phyloP scores from a whole-genome alignment of 2,113 vertebrate species.

The Cyanoliseus patagonus region DNA sequence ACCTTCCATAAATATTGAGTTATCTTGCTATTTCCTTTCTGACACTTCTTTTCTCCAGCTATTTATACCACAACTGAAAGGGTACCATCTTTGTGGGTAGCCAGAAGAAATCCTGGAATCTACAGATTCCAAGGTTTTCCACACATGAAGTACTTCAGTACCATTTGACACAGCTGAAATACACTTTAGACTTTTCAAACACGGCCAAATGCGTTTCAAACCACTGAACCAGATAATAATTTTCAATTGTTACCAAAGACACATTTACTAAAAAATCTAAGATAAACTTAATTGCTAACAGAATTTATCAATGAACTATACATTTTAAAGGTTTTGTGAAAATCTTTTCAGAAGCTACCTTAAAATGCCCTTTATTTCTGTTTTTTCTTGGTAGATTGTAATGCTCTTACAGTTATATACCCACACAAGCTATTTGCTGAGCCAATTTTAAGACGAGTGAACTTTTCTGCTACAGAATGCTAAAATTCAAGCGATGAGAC shows the following conservation, averaged over 20 bases:
- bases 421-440: slow-evolving; percentile 32
- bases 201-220: slow-evolving; percentile 60
- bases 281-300: slow-evolving; percentile 58
- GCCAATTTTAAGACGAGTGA: slow-evolving; percentile 30
- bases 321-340: slow-evolving; percentile 61
- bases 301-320: slow-evolving; percentile 50
- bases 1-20: slow-evolving; percentile 6
- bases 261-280: slow-evolving; percentile 53
- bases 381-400: slow-evolving; percentile 7
- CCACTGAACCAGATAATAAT: slow-evolving; percentile 70
- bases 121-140: slow-evolving; percentile 11
- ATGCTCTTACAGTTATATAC: background rate
- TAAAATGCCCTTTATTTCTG: background rate
- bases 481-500: slow-evolving; percentile 30
- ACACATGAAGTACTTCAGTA: background rate
- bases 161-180: slow-evolving; percentile 20
- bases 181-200: slow-evolving; percentile 50
- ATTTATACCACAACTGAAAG: slow-evolving; percentile 26
- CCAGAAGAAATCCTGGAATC: background rate
- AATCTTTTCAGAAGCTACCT: slow-evolving; percentile 33
- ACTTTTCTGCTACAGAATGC: slow-evolving; percentile 54
- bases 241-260: slow-evolving; percentile 51
- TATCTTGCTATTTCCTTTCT: background rate
- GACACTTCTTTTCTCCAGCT: background rate
- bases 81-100: background rate